A percentile compares a stretch with the other conserved stretches of the same genome.
Evolutionary conservation across 2,113 vertebrate species (phyloP).

Genomic region (Sprattus sprattus): DNA sequence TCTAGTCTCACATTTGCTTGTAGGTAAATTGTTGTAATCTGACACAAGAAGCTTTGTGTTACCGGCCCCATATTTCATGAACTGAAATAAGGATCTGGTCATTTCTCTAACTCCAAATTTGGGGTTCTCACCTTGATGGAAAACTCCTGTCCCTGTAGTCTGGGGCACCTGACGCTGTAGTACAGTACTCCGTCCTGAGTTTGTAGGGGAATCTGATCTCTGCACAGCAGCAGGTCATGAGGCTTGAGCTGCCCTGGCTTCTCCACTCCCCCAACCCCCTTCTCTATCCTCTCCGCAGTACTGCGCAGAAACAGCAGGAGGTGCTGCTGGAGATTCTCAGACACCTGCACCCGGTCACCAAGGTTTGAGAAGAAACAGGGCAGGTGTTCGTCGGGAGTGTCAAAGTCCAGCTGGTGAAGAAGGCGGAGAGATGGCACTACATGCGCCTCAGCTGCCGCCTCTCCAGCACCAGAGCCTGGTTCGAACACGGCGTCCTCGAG

Average conservation of each 20-base stretch:
- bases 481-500: not conserved
- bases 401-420: slow-evolving; percentile 43
- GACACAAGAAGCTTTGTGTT: too few relatives aligned
- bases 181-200: slow-evolving; percentile 63
- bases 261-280: slow-evolving; percentile 31
- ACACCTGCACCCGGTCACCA: slow-evolving; percentile 45
- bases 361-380: slow-evolving; percentile 51
- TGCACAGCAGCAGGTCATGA: slow-evolving; percentile 60
- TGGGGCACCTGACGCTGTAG: slow-evolving; percentile 62
- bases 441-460: slow-evolving; percentile 21
- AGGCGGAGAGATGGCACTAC: too few relatives aligned
- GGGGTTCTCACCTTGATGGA: slow-evolving; percentile 71
- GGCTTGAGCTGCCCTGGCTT: slow-evolving; percentile 42
- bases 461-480: not conserved
- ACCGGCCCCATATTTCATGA: too few relatives aligned
- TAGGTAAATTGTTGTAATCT: not conserved
- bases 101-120: not conserved
- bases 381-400: slow-evolving; percentile 56
- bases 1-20: not conserved
- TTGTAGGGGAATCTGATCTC: slow-evolving; percentile 45
- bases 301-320: slow-evolving; percentile 62
- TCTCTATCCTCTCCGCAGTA: slow-evolving; percentile 51
- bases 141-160: slow-evolving; percentile 51
- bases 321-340: slow-evolving; percentile 53
- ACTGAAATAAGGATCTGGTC: too few relatives aligned